Percentiles rank a stretch among this genome's conserved stretches.
phyloP scores from a whole-genome alignment of 1,140 invertebrate genomes.

The Phymastichus coffea region DNA sequence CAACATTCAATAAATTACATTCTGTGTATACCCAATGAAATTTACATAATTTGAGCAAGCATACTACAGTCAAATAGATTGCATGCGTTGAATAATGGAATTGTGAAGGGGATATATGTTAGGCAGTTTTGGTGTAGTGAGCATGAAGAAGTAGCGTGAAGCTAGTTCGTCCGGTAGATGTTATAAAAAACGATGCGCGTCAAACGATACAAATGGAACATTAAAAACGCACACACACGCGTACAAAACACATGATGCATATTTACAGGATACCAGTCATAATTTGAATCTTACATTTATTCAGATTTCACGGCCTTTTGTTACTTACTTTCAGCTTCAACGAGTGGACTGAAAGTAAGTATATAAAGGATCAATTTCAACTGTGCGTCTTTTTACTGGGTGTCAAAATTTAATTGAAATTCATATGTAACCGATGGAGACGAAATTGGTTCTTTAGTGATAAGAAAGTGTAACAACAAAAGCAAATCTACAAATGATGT shows the following conservation, averaged over 20 bases:
- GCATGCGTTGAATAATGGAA: no score
- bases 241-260: not conserved
- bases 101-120: no score
- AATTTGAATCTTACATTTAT: not conserved
- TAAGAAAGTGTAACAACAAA: conserved; percentile 24
- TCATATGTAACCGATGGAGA: no score
- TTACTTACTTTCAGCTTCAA: conserved; percentile 21
- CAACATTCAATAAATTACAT: no score
- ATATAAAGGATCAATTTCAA: conserved; percentile 11
- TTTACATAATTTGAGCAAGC: no score
- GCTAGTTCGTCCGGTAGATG: conserved; percentile 10
- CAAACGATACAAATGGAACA: not conserved
- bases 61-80: no score
- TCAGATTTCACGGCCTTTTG: not conserved
- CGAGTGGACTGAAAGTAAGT: conserved; percentile 16
- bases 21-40: no score
- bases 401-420: no score
- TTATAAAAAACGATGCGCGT: not conserved
- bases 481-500: conserved; percentile 31
- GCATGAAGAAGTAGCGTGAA: not conserved
- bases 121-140: no score
- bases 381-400: no score
- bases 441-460: not conserved
- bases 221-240: not conserved
- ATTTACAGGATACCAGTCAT: conserved; percentile 5